Evolutionary conservation across 2,888 invertebrate species (phyloP), one percentile per base, ranked within the genome.

Genomic region (Apamea epomidion): DNA sequence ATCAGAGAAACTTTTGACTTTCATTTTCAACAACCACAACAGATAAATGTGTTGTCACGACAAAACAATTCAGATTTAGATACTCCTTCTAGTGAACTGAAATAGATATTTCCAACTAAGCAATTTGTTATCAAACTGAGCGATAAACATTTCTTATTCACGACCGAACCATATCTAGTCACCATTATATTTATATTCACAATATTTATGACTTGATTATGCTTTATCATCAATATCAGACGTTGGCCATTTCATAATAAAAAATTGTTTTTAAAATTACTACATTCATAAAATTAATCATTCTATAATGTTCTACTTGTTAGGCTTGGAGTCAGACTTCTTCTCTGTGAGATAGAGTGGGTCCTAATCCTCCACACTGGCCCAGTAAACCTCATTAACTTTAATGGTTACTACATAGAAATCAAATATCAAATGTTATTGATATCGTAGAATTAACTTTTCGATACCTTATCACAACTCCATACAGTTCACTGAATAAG

Each of bases 221-320:
- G 58, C 29, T 51, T 64, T 81, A 81, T 81, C 71, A 74, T 77
- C 78, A 72, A 45, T 71, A 76, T 73, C 32, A 68, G 12, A 37
- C 29, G 14, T 6, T 32, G 16, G 1, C 32, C 51, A 48, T 68
- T 69, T 62, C 62, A 80, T n/a, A 74, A 68, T 48, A 64, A 25
- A n/a, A 37, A 16, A 16, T 67, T 79, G 32, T 68, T 54, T 62
- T 72, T 37, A n/a, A 37, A 18, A 48, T 70, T 37, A 67, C 25
- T 60, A 51, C 0, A 42, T 69, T 42, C 51, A 32, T 2, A 54
- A 21, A 25, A 18, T n/a, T 25, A 21, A 10, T n/a, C 7, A n/a
- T 12, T 18, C 29, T 45, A n/a, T n/a, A 65, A 45, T 37, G 5
- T 21, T 45, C n/a, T 2, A 10, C 29, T 48, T 29, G 12, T 25